Conservation (phyloP, 2,113 vertebrate species). For the Gambusia holbrooki region DNA sequence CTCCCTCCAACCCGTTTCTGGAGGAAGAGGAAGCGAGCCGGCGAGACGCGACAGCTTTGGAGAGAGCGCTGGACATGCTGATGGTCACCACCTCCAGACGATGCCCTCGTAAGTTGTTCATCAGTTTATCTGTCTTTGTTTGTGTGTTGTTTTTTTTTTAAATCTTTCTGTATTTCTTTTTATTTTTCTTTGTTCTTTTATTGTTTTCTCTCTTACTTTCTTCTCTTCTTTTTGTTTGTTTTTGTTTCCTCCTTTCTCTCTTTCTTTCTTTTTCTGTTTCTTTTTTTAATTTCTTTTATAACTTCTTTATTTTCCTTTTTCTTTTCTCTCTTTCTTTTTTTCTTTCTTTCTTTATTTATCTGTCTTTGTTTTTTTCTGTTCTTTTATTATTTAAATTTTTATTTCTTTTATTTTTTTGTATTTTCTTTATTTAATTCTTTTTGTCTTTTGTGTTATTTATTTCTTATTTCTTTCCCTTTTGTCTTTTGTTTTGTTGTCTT, state of each 20-base stretch:
- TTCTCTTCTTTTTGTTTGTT: neutral
- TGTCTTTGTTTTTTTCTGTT: too few relatives aligned
- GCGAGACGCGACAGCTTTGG: constrained; percentile 87
- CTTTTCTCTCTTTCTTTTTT: too few relatives aligned
- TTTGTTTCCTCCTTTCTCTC: neutral
- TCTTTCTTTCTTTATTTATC: too few relatives aligned
- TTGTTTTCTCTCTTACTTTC: too few relatives aligned
- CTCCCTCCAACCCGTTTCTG: constrained; percentile 94
- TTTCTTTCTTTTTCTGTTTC: too few relatives aligned
- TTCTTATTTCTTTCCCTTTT: neutral
- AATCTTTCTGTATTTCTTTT: neutral
- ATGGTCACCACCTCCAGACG: constrained; percentile 95
- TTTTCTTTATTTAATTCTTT: too few relatives aligned
- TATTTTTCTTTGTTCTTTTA: too few relatives aligned
- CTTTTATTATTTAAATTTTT: too few relatives aligned
- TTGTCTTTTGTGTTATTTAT: neutral
- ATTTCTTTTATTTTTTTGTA: neutral
- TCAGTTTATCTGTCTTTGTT: neutral
- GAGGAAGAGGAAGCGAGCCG: constrained; percentile 91
- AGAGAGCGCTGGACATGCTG: constrained; percentile 91
- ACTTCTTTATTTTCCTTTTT: too few relatives aligned
- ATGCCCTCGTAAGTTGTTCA: constrained; percentile 74
- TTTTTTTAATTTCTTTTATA: too few relatives aligned
- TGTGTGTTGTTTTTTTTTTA: neutral
- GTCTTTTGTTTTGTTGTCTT: neutral